phyloP scores from a whole-genome alignment of 2,797 vertebrate genomes.

The Crenichthys baileyi region DNA sequence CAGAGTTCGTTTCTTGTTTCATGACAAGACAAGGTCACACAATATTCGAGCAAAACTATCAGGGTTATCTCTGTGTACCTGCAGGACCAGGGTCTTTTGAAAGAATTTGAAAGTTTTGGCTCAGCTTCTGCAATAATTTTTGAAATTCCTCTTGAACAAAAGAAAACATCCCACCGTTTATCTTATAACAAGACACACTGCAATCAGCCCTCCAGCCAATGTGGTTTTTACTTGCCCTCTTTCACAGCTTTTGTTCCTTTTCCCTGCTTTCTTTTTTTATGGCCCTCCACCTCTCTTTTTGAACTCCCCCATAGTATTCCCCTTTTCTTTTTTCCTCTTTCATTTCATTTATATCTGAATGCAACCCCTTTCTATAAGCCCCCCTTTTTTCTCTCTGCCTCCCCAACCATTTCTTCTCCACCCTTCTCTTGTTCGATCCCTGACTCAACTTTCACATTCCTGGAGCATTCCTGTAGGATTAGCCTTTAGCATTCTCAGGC shows the following conservation, averaged over 20 bases:
- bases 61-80: constrained; percentile 56
- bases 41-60: constrained; percentile 46
- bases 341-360: constrained; percentile 71
- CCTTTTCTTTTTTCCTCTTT: constrained; percentile 62
- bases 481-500: constrained; percentile 78
- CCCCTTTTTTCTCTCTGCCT: constrained; percentile 21
- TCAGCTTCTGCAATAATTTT: constrained; percentile 49
- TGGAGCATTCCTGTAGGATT: constrained; percentile 80
- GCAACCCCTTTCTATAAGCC: constrained; percentile 51
- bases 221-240: constrained; percentile 44
- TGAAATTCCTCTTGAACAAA: constrained; percentile 16
- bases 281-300: constrained; percentile 58
- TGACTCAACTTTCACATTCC: constrained; percentile 83
- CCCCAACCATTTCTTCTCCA: constrained; percentile 47
- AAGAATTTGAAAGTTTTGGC: constrained; percentile 43
- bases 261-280: constrained; percentile 57
- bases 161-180: constrained; percentile 44
- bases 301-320: constrained; percentile 28
- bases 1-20: constrained; percentile 62
- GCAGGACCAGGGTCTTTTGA: constrained; percentile 48
- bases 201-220: constrained; percentile 61
- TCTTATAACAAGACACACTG: constrained; percentile 47
- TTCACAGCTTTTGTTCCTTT: constrained; percentile 54
- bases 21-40: constrained; percentile 67
- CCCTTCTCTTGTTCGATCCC: constrained; percentile 78